Evolutionary conservation across 1,140 invertebrate genomes (phyloP), one percentile per base, ranked within the genome.

Genomic region (Cardiocondyla obscurior): DNA sequence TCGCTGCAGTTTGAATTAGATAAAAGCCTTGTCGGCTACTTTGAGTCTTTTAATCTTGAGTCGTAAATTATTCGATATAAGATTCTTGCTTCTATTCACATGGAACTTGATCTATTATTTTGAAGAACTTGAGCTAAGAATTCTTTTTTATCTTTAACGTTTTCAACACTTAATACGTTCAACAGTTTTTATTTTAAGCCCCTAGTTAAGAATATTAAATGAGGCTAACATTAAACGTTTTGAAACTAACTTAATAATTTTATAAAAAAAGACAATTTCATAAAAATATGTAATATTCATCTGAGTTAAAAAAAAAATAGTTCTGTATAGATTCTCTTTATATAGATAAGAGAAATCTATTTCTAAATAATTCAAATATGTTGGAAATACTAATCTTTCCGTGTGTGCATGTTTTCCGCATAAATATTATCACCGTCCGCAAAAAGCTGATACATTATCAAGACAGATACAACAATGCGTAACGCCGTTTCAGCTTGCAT

Each of bases 381-480:
- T 12, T 22, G 3, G 39, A 16, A 46, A 33, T 14, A 46, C 12
- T 30, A 33, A 74, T 60, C 25, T 74, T 74, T 74, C 25, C 39
- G 55, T 7, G 14, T 30, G 44, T 33, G 19, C n/a, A 5, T 42
- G 3, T 73, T 57, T 73, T 25, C 69, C 36, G 22, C 49, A 22
- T 55, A 74, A 70, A 74, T 28, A 60, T 46, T 4, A 30, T 30
- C 22, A 16, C 36, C 39, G n/a, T 8, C 7, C 28, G 57, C 28
- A 46, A 49, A 64, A 76, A 49, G 60, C 42, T 46, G 57, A 76
- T 76, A 76, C 4, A 33, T 25, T 76, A 64, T 46, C 55, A 8
- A 46, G 19, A 53, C 5, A 64, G 57, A 76, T 62, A 22, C 8
- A 39, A 33, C n/a, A 33, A 58, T 33, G 57, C 72, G 42, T 76